A percentile compares a stretch with the other conserved stretches of the same genome.
Conservation (phyloP, 2,888 invertebrate species). For the Drosophila parthenogenetica region DNA sequence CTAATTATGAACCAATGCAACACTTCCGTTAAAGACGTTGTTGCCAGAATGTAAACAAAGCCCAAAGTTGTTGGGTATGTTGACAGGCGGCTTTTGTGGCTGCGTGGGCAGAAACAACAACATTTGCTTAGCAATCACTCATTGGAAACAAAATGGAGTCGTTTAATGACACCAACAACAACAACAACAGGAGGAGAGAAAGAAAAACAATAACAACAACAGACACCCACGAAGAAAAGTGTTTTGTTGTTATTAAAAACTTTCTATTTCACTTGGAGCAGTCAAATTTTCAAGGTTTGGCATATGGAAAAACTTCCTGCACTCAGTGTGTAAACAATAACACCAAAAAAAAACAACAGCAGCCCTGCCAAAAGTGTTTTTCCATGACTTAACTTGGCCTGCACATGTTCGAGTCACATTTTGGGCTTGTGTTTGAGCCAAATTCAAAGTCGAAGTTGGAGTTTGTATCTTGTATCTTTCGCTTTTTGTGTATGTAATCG, state of each 20-base stretch:
- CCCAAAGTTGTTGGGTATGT: conserved; percentile 25
- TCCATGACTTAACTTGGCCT: conserved; percentile 60
- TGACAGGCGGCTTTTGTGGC: conserved; percentile 53
- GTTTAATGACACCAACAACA: conserved; percentile 61
- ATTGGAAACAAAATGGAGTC: conserved; percentile 76
- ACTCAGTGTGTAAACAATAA: conserved; percentile 49
- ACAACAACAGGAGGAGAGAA: conserved; percentile 37
- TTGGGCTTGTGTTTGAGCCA: conserved; percentile 28
- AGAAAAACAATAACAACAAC: conserved; percentile 28
- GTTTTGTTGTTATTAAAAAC: conserved; percentile 51
- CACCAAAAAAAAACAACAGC: conserved; percentile 15
- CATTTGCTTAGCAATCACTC: conserved; percentile 46
- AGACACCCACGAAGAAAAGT: conserved; percentile 44
- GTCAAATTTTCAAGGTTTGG: conserved; percentile 68
- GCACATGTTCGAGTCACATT: conserved; percentile 31
- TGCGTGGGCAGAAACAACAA: conserved; percentile 55
- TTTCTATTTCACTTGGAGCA: conserved; percentile 72
- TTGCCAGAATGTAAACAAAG: conserved; percentile 44
- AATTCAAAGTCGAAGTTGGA: conserved; percentile 13
- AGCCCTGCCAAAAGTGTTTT: conserved; percentile 40
- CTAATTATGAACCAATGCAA: conserved; percentile 63
- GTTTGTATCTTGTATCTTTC: conserved; percentile 41
- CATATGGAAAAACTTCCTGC: conserved; percentile 58
- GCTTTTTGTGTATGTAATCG: conserved; percentile 45
- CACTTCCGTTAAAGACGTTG: conserved; percentile 61